Evolutionary conservation across 92 coral and sea anemone species (phyloP).

Genomic region (Heteractis magnifica): DNA sequence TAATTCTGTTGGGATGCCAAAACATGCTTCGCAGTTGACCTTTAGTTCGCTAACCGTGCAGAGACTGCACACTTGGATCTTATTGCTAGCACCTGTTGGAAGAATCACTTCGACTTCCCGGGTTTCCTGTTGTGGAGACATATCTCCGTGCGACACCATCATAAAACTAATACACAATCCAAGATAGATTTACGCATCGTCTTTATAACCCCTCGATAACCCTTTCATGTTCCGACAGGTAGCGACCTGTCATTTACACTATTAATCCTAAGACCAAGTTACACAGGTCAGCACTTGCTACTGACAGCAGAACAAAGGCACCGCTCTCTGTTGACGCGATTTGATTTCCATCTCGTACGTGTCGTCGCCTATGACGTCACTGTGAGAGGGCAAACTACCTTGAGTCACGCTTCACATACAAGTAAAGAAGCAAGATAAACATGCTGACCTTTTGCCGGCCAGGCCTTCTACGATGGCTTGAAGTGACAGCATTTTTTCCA

Average conservation of each 20-base stretch:
- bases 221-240: conserved; percentile 13
- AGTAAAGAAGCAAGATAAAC: neutral
- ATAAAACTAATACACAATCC: neutral
- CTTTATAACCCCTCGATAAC: conserved; percentile 8
- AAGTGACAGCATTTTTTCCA: neutral
- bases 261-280: conserved; percentile 1
- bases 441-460: neutral
- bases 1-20: conserved; percentile 69
- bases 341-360: conserved; percentile 26
- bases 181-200: neutral
- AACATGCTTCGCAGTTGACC: conserved; percentile 53
- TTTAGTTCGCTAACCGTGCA: conserved; percentile 64
- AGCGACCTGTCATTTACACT: conserved; percentile 10
- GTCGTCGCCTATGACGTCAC: conserved; percentile 23
- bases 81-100: conserved; percentile 55
- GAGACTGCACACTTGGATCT: conserved; percentile 24
- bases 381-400: neutral
- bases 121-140: conserved; percentile 9
- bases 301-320: neutral
- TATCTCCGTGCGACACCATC: conserved; percentile 22
- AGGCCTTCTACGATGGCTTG: neutral
- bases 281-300: conserved; percentile 4
- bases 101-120: conserved; percentile 37
- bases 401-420: neutral
- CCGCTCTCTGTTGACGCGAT: conserved; percentile 16